These are phyloP conservation scores for Pelecanoides urinatrix DNA, from an alignment of 2,113 vertebrate species.

Conservation along the genomic window DNA sequence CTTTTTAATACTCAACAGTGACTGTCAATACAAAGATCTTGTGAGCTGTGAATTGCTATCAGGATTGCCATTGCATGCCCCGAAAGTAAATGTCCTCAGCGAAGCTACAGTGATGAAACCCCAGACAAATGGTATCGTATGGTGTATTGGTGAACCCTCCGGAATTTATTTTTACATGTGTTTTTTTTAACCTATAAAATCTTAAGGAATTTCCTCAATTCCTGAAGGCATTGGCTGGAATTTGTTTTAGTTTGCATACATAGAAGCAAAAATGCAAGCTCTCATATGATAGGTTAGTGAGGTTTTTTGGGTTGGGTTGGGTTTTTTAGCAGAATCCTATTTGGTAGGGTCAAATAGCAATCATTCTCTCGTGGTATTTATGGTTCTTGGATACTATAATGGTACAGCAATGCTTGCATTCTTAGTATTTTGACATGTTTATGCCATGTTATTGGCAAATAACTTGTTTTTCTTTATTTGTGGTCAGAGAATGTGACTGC, in stretches of 20 bases:
- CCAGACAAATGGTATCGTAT: slow-evolving; percentile 65
- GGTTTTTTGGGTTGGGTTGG: background rate
- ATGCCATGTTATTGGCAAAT: background rate
- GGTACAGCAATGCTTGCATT: background rate
- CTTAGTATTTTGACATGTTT: background rate
- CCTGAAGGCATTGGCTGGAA: background rate
- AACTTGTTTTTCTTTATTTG: background rate
- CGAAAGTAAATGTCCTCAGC: background rate
- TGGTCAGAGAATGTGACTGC: background rate
- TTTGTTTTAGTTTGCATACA: background rate
- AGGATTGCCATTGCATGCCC: background rate
- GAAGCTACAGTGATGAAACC: slow-evolving; percentile 29
- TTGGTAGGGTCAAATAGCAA: background rate
- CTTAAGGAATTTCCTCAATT: background rate
- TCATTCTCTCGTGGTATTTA: background rate
- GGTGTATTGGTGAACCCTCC: background rate
- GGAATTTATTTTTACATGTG: background rate
- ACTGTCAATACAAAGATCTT: slow-evolving; percentile 6
- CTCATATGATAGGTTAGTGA: background rate
- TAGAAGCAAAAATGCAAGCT: background rate
- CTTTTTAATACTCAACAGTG: slow-evolving; percentile 41
- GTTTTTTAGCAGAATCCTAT: background rate
- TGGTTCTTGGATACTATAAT: background rate
- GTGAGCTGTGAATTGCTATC: background rate
- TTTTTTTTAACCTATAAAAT: background rate